phyloP scores from a whole-genome alignment of 2,797 vertebrate genomes.

The Gallinago solitaria region DNA sequence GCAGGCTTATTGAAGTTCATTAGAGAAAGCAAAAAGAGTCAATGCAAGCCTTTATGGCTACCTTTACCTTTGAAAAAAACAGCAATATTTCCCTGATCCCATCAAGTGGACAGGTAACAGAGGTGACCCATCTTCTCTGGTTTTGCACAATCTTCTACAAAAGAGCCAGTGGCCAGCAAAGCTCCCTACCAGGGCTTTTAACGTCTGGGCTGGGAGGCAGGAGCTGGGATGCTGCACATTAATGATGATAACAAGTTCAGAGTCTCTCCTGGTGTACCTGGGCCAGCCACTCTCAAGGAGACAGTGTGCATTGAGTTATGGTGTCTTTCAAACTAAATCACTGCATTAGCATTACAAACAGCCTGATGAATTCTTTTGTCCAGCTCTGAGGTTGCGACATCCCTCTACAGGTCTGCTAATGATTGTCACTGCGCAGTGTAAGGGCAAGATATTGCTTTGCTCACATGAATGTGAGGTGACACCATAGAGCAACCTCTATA shows the following conservation, averaged over 20 bases:
- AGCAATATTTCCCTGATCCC: background rate
- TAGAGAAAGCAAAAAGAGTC: background rate
- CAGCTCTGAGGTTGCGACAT: background rate
- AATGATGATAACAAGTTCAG: background rate
- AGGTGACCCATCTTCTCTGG: accelerated
- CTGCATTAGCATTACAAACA: background rate
- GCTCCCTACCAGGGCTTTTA: background rate
- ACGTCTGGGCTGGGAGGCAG: background rate
- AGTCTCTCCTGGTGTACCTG: background rate
- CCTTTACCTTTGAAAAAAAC: background rate
- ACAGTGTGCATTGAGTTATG: background rate
- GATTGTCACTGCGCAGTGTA: background rate
- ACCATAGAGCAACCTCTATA: background rate
- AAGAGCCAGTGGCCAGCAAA: background rate
- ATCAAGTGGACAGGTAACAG: background rate
- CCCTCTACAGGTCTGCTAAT: background rate
- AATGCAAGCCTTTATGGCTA: background rate
- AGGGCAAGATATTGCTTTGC: background rate
- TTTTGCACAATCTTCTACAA: background rate
- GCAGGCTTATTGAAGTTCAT: background rate
- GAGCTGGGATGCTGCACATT: background rate
- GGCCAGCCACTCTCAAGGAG: background rate
- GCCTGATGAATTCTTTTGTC: background rate
- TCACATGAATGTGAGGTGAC: background rate
- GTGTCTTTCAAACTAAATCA: background rate